Evolutionary conservation across 1,140 invertebrate species (phyloP), one percentile per base, ranked within the genome.

Genomic region (Macrotrachela quadricornifera): DNA sequence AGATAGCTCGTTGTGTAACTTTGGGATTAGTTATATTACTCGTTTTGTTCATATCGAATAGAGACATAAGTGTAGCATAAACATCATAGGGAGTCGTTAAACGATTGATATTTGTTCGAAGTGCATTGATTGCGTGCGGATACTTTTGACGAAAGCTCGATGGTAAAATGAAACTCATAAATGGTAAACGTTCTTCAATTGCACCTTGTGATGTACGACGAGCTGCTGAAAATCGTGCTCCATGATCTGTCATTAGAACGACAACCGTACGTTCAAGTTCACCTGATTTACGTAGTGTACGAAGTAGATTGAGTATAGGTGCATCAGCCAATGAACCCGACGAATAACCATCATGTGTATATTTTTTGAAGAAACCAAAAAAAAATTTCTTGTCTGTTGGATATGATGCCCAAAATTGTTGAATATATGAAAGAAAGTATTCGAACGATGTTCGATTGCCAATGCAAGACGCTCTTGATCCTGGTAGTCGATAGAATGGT

Each of bases 341-440:
- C 69, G 84, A 83, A 60, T 80, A 79, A 59, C 83, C 77, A 63
- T 86, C 80, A 61, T 91, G 82, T 3, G 82, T 85, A n/a, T 87
- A 72, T 61, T 85, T 82, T 0, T 77, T 78, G 62, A 86, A 82
- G 73, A 83, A 86, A 37, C 79, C 80, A 64, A 91, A 86, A 0
- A 78, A 67, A 64, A 87, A 92, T 59, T 80, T 80, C 4, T 79
- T 80, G 51, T 76, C 73, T 2, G 78, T 58, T 65, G 75, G 65
- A 73, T 80, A 77, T 65, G 68, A 69, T 38, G 70, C 60, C 56
- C 76, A 76, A 58, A 79, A 73, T 41, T 78, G 70, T 59, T 73
- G 71, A 0, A 78, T 67, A 61, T 79, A 80, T 60, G 79, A 72
- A 56, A 80, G 60, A 71, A 80, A 76, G 1, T 77, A 65, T 69